Evolutionary conservation across 2,888 invertebrate species (phyloP).

Genomic region (Altica lythri): DNA sequence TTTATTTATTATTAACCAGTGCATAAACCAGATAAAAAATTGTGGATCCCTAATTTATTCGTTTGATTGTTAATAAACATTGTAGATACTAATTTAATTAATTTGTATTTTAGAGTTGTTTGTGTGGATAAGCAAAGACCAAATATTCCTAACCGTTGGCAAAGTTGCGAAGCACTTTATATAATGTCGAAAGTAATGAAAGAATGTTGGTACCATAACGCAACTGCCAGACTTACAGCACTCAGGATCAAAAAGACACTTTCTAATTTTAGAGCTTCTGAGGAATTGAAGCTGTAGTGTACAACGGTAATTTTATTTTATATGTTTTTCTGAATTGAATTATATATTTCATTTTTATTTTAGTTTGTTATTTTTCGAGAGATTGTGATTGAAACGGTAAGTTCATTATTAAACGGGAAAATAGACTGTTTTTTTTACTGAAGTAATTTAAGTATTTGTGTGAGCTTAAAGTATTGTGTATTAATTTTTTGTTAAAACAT

Average conservation of each 20-base stretch:
- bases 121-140: slow-evolving; percentile 87
- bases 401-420: slow-evolving; percentile 27
- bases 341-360: slow-evolving; percentile 10
- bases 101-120: slow-evolving; percentile 71
- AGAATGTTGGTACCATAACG: slow-evolving; percentile 98
- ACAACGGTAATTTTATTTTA: slow-evolving; percentile 22
- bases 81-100: too few species aligned
- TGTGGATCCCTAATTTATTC: too few species aligned
- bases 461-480: slow-evolving; percentile 28
- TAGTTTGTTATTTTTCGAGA: slow-evolving; percentile 22
- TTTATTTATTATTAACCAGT: too few species aligned
- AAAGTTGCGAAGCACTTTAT: slow-evolving; percentile 77
- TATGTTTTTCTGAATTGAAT: too few species aligned
- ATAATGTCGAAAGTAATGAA: slow-evolving; percentile 94
- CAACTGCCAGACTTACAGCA: slow-evolving; percentile 92
- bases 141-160: slow-evolving; percentile 91
- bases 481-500: slow-evolving; percentile 25
- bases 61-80: too few species aligned
- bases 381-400: slow-evolving; percentile 24
- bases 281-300: slow-evolving; percentile 58
- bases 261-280: slow-evolving; percentile 62
- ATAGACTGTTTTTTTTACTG: slow-evolving; percentile 31
- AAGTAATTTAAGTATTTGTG: slow-evolving; percentile 29
- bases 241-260: slow-evolving; percentile 97
- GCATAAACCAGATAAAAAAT: too few species aligned